Conservation (phyloP, 1,140 invertebrate genomes). For the Monomorium pharaonis region DNA sequence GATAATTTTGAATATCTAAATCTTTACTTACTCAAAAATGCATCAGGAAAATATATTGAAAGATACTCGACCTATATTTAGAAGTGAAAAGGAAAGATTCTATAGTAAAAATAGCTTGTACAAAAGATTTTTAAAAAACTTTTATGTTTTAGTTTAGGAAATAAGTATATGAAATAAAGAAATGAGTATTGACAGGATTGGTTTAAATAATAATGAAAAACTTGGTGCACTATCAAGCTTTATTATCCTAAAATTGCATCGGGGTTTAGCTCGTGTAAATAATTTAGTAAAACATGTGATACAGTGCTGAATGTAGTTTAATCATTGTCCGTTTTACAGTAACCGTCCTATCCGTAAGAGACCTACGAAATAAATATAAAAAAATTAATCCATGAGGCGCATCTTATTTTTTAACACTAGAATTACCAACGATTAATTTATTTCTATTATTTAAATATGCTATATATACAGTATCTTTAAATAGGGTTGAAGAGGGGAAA, state of each 20-base stretch:
- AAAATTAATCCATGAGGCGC: not conserved
- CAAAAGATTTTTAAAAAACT: not conserved
- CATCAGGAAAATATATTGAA: not conserved
- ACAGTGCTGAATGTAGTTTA: not conserved
- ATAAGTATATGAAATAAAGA: not conserved
- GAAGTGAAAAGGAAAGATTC: not conserved
- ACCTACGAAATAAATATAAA: not conserved
- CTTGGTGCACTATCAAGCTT: not conserved
- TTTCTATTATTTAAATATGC: not conserved
- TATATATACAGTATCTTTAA: not conserved
- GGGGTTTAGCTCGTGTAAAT: not conserved
- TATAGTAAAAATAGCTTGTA: not conserved
- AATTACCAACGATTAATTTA: not conserved
- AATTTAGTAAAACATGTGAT: not conserved
- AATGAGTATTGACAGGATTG: not conserved
- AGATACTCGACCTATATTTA: not conserved
- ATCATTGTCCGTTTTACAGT: not conserved
- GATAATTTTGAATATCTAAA: not conserved
- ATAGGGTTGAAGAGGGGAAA: not conserved
- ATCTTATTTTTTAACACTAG: not conserved
- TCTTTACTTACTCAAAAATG: not conserved
- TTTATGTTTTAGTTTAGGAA: not conserved
- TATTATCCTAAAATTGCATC: conserved; percentile 5
- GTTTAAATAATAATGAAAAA: not conserved
- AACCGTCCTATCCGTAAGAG: not conserved